Evolutionary conservation across 2,888 invertebrate species (phyloP).

Genomic region (Callyntrura sp.): DNA sequence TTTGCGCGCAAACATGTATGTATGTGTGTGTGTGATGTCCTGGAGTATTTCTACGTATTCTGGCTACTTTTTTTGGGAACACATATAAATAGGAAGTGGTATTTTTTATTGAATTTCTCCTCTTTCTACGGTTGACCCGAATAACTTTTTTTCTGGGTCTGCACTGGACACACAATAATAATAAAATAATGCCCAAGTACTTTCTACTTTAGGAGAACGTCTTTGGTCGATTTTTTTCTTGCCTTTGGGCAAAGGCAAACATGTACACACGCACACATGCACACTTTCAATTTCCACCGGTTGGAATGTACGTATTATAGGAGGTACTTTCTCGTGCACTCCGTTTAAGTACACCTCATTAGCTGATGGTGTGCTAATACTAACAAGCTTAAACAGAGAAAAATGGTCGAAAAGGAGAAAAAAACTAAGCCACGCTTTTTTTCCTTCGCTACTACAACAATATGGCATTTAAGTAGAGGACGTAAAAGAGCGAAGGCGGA

Average conservation of each 20-base stretch:
- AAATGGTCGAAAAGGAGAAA: slow-evolving; percentile 14
- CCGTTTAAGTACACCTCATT: slow-evolving; percentile 50
- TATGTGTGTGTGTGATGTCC: not conserved
- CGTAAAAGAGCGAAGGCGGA: slow-evolving; percentile 18
- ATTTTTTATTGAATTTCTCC: slow-evolving; percentile 59
- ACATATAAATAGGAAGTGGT: slow-evolving; percentile 52
- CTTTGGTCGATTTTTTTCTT: not conserved
- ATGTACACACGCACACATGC: not conserved
- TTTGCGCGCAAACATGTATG: slow-evolving; percentile 3
- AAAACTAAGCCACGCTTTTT: slow-evolving; percentile 7
- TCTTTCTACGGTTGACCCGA: slow-evolving; percentile 54
- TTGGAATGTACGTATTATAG: not conserved
- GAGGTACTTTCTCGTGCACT: not conserved
- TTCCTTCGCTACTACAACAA: not conserved
- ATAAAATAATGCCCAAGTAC: not conserved
- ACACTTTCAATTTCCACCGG: slow-evolving; percentile 31
- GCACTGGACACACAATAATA: slow-evolving; percentile 56
- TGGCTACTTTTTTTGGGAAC: slow-evolving; percentile 3
- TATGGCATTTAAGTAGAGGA: not conserved
- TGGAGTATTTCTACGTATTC: not conserved
- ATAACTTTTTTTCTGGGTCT: slow-evolving; percentile 33
- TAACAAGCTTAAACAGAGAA: slow-evolving; percentile 45
- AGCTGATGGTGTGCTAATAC: slow-evolving; percentile 48
- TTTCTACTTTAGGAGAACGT: not conserved
- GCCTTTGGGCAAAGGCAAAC: slow-evolving; percentile 5